Evolutionary conservation across 1,140 invertebrate genomes (phyloP).

Genomic region (Pararge aegeria): DNA sequence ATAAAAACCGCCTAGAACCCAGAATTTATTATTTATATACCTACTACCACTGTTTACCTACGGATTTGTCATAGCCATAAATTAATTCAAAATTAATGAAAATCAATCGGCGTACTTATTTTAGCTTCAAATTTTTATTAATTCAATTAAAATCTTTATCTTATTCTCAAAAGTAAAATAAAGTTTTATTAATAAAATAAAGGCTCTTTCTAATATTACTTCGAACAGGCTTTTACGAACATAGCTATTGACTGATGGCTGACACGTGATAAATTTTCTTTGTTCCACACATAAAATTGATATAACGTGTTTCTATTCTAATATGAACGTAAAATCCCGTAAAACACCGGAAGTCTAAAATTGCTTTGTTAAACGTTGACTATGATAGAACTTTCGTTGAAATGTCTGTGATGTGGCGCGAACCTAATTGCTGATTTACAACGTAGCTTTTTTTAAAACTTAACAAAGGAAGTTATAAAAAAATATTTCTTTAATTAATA

Average conservation of each 20-base stretch:
- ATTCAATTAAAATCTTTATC: too few species aligned
- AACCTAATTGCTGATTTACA: background rate
- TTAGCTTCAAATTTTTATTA: too few species aligned
- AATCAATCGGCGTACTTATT: too few species aligned
- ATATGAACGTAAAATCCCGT: constrained; percentile 3
- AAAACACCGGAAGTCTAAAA: constrained; percentile 1
- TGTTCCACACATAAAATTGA: constrained; percentile 1
- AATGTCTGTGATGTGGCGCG: background rate
- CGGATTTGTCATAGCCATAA: too few species aligned
- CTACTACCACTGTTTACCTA: too few species aligned
- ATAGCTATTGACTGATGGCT: background rate
- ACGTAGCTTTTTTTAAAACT: background rate
- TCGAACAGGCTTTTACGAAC: too few species aligned
- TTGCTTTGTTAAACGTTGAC: constrained; percentile 5
- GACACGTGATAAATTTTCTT: background rate
- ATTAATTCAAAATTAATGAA: too few species aligned
- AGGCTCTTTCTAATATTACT: too few species aligned
- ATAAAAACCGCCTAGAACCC: too few species aligned
- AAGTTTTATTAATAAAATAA: too few species aligned
- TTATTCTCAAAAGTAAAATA: too few species aligned
- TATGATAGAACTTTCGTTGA: background rate
- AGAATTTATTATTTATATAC: too few species aligned
- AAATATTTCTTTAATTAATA: background rate
- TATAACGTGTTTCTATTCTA: constrained; percentile 6
- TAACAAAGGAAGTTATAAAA: constrained; percentile 3